Evolutionary conservation across 2,113 vertebrate genomes (phyloP).

Genomic region (Syngnathus typhle): DNA sequence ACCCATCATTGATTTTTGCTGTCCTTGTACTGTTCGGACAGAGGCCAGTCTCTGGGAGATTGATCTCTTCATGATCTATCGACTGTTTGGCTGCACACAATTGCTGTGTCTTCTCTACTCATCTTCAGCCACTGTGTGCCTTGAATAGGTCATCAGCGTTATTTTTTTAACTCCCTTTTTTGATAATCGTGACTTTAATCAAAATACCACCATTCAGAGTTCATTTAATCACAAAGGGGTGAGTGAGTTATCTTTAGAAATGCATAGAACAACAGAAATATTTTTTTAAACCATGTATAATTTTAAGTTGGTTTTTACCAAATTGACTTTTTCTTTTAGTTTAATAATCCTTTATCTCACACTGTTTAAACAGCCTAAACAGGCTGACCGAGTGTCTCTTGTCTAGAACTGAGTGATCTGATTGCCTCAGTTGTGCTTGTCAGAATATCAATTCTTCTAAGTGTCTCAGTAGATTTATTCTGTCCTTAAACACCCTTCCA

Average conservation of each 20-base stretch:
- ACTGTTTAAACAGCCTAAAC: slow-evolving; percentile 25
- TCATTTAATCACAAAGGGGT: no score
- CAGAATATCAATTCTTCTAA: slow-evolving; percentile 54
- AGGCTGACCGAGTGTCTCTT: neutral
- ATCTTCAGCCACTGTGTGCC: slow-evolving; percentile 12
- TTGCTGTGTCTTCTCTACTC: slow-evolving; percentile 8
- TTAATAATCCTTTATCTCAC: neutral
- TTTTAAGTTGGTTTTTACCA: neutral
- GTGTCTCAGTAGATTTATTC: slow-evolving; percentile 54
- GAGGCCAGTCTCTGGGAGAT: slow-evolving; percentile 48
- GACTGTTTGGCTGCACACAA: neutral
- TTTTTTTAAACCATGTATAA: neutral
- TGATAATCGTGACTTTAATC: neutral
- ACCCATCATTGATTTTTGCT: slow-evolving; percentile 61
- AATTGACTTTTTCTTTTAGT: neutral
- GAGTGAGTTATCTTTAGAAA: no score
- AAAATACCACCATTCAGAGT: neutral
- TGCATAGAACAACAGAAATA: no score
- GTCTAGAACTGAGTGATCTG: slow-evolving; percentile 28
- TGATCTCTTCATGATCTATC: slow-evolving; percentile 52
- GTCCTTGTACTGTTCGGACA: slow-evolving; percentile 20
- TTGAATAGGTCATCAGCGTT: neutral
- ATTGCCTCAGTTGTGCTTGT: slow-evolving; percentile 38
- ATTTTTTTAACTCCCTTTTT: neutral
- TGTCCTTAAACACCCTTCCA: slow-evolving; percentile 53